These are phyloP conservation scores for Metridium senile DNA, from an alignment of 92 coral and sea anemone species.

Conservation along the genomic window DNA sequence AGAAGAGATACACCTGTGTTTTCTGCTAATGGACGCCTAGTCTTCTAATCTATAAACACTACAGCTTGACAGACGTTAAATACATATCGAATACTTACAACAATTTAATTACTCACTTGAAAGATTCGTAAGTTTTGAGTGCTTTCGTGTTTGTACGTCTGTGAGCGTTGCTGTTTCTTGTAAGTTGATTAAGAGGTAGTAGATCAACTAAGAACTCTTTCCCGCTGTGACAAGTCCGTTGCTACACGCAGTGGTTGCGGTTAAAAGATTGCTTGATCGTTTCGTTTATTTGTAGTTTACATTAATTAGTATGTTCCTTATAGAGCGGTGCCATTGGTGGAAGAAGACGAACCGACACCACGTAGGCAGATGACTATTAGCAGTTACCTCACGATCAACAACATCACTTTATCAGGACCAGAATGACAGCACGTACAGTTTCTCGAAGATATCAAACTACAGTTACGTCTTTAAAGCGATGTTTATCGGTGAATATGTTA, in stretches of 20 bases:
- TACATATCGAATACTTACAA: no score
- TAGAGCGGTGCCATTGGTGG: background rate
- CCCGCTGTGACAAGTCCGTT: background rate
- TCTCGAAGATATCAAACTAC: background rate
- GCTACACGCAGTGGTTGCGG: background rate
- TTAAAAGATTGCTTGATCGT: background rate
- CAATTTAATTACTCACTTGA: no score
- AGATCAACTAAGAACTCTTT: background rate
- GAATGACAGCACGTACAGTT: background rate
- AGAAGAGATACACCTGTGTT: no score
- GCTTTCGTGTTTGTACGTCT: no score
- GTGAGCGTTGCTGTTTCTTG: no score
- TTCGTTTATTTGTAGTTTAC: conserved; percentile 10
- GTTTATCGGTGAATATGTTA: no score
- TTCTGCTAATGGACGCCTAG: no score
- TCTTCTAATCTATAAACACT: no score
- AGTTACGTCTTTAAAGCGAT: no score
- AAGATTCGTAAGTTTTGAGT: no score
- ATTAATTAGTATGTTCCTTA: conserved; percentile 1
- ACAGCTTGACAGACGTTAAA: no score
- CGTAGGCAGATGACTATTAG: background rate
- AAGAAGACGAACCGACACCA: background rate
- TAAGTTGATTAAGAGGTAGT: no score
- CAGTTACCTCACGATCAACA: background rate
- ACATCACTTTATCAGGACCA: background rate